Conservation (phyloP, 2,888 invertebrate genomes). For the Piscicola geometra region DNA sequence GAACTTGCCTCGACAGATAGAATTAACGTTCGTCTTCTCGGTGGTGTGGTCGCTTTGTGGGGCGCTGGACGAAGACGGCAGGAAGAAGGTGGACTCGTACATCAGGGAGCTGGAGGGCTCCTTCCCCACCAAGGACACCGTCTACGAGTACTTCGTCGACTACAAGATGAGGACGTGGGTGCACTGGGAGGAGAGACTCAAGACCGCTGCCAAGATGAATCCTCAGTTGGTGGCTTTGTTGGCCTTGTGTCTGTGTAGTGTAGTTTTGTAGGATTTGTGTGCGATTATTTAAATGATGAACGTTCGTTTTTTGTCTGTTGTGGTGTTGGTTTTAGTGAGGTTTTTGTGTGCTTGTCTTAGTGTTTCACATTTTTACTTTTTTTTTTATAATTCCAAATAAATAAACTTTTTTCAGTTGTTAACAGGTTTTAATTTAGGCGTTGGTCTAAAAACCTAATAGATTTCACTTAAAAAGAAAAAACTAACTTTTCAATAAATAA, state of each 20-base stretch:
- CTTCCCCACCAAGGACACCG: constrained; percentile 79
- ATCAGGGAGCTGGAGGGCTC: constrained; percentile 56
- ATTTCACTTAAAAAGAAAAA: too few relatives aligned
- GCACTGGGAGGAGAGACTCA: constrained; percentile 75
- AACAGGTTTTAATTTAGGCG: too few relatives aligned
- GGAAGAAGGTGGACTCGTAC: constrained; percentile 57
- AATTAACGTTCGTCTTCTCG: constrained; percentile 57
- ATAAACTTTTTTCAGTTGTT: too few relatives aligned
- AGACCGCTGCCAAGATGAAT: constrained; percentile 70
- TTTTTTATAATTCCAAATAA: background rate
- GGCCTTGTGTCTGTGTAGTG: too few relatives aligned
- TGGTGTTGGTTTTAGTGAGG: too few relatives aligned
- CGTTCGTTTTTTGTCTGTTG: too few relatives aligned
- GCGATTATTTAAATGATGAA: too few relatives aligned
- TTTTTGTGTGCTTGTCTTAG: too few relatives aligned
- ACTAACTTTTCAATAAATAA: too few relatives aligned
- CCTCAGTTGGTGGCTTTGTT: too few relatives aligned
- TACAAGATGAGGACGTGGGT: constrained; percentile 66
- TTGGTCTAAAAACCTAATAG: too few relatives aligned
- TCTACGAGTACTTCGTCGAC: constrained; percentile 86
- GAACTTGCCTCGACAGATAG: constrained; percentile 53
- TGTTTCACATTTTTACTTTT: background rate
- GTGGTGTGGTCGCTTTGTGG: constrained; percentile 57
- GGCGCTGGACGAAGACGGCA: constrained; percentile 56
- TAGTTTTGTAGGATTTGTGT: too few relatives aligned